Conservation (phyloP, 2,113 vertebrate genomes). For the Calidris pygmaea region DNA sequence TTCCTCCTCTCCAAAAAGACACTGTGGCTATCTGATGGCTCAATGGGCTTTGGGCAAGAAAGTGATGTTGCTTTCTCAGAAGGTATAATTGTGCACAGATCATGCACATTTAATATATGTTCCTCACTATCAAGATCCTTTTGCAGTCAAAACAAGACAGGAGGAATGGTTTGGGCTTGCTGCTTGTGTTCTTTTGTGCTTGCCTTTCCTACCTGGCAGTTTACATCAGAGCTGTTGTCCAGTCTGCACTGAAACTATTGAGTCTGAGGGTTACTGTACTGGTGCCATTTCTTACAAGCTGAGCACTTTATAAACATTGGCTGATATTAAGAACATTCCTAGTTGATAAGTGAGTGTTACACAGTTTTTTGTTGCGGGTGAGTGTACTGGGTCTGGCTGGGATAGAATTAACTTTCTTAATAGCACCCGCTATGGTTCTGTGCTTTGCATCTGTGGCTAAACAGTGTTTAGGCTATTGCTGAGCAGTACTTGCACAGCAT, state of each 20-base stretch:
- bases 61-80: conserved; percentile 88
- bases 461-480: not conserved
- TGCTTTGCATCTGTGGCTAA: not conserved
- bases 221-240: not conserved
- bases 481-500: not conserved
- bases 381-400: not conserved
- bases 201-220: not conserved
- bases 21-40: conserved; percentile 92
- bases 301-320: not conserved
- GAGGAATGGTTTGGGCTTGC: not conserved
- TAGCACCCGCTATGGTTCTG: not conserved
- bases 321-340: not conserved
- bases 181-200: not conserved
- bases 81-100: conserved; percentile 72
- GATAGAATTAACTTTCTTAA: not conserved
- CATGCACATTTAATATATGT: not conserved
- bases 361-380: not conserved
- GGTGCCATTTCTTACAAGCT: not conserved
- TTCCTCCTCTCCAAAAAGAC: conserved; percentile 88
- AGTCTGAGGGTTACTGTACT: not conserved
- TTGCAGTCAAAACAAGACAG: not conserved
- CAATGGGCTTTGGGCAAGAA: conserved; percentile 91
- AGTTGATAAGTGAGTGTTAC: not conserved
- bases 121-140: not conserved
- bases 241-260: not conserved